These are phyloP conservation scores for Coremacera marginata DNA, from an alignment of 2,888 invertebrate species.

Conservation along the genomic window DNA sequence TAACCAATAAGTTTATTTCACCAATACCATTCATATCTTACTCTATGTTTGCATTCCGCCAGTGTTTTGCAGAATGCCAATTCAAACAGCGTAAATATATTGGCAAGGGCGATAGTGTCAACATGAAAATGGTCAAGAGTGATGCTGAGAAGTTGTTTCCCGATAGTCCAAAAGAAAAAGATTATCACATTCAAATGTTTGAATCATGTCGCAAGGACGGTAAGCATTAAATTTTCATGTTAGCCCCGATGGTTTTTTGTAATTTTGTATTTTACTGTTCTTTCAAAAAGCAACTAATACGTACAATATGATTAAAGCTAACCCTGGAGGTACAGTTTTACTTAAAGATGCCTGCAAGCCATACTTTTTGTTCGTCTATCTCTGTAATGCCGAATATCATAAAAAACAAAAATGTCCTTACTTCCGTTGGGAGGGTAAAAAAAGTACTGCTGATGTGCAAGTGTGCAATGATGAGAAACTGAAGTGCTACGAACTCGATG, in stretches of 20 bases:
- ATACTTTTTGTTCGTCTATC: constrained; percentile 51
- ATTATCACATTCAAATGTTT: constrained; percentile 51
- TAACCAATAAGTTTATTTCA: no score
- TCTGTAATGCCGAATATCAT: constrained; percentile 54
- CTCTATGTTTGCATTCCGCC: no score
- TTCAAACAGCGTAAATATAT: constrained; percentile 58
- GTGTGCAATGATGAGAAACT: constrained; percentile 46
- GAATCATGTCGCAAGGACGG: constrained; percentile 54
- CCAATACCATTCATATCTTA: no score
- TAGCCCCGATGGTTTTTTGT: neutral
- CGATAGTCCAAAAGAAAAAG: constrained; percentile 53
- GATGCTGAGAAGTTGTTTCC: constrained; percentile 52
- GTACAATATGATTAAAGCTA: constrained; percentile 46
- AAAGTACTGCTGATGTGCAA: constrained; percentile 7
- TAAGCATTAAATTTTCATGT: constrained; percentile 8
- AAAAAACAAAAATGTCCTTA: constrained; percentile 54
- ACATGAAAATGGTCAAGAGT: constrained; percentile 57
- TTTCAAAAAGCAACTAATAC: constrained; percentile 38
- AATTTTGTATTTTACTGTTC: neutral
- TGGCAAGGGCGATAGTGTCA: constrained; percentile 54
- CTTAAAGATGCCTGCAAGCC: constrained; percentile 53
- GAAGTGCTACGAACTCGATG: constrained; percentile 55
- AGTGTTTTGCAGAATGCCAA: constrained; percentile 58
- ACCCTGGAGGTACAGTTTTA: constrained; percentile 47
- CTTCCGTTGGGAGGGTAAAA: constrained; percentile 52